phyloP scores from a whole-genome alignment of 2,113 vertebrate genomes.

The Cygnus buccinator region DNA sequence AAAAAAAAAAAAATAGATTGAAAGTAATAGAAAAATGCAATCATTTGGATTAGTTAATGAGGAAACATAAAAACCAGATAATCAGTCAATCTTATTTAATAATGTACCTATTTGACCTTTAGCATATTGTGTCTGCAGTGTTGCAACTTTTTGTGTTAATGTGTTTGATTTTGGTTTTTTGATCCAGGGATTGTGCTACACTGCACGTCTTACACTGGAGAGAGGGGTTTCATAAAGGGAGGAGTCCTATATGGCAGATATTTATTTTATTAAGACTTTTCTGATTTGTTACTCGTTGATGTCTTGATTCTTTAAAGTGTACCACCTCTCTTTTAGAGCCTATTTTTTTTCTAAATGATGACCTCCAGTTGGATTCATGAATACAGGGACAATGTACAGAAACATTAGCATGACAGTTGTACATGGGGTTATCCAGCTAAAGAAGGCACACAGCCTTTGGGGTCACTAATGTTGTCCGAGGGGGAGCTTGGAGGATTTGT shows the following conservation, averaged over 20 bases:
- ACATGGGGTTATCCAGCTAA: background rate
- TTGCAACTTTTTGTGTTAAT: accelerated
- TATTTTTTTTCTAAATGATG: background rate
- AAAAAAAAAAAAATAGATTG: background rate
- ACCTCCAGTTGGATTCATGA: background rate
- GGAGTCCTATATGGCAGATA: background rate
- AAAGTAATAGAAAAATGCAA: background rate
- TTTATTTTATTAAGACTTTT: background rate
- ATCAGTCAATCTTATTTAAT: background rate
- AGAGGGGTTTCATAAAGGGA: background rate
- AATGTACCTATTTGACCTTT: background rate
- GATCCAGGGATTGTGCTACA: background rate
- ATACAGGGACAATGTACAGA: background rate
- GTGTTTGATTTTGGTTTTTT: background rate
- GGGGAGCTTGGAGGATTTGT: background rate
- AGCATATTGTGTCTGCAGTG: background rate
- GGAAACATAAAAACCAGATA: background rate
- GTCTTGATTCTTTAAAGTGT: background rate
- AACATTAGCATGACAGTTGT: background rate
- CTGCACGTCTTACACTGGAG: background rate
- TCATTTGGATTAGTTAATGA: background rate
- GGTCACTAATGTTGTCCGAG: background rate
- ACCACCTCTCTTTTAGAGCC: background rate
- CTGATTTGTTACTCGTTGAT: background rate
- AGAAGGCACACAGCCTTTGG: background rate